Percentiles rank a stretch among this genome's conserved stretches.
Evolutionary conservation across 2,797 vertebrate species (phyloP).

Genomic region (Pipistrellus nathusii): DNA sequence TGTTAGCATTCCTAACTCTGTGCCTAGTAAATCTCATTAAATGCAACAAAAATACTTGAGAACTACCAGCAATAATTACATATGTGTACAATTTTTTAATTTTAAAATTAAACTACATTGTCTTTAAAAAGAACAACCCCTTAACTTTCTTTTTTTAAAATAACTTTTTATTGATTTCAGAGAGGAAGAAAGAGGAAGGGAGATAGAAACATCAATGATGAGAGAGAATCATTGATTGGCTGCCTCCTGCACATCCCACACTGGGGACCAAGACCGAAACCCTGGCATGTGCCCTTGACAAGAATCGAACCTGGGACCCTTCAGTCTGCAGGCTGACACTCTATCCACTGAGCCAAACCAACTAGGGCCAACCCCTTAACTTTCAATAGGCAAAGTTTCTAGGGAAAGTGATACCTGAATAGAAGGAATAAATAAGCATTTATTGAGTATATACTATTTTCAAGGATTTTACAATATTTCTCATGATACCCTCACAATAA

Average conservation of each 20-base stretch:
- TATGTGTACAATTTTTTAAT: neutral
- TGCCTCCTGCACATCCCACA: too few relatives aligned
- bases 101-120: conserved; percentile 18
- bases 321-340: too few relatives aligned
- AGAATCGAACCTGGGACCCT: too few relatives aligned
- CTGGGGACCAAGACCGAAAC: too few relatives aligned
- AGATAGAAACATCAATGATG: too few relatives aligned
- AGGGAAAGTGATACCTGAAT: neutral
- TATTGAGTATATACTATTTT: neutral
- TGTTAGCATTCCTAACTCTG: neutral
- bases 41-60: conserved; percentile 36
- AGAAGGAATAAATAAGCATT: neutral
- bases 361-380: neutral
- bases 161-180: too few relatives aligned
- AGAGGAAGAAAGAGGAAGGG: too few relatives aligned
- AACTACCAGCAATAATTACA: neutral
- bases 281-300: too few relatives aligned
- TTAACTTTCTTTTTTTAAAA: neutral
- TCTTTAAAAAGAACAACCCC: neutral
- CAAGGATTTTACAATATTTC: neutral
- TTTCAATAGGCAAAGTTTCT: conserved; percentile 19
- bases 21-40: conserved; percentile 21
- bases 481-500: neutral
- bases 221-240: too few relatives aligned
- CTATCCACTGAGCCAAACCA: too few relatives aligned